Conservation (phyloP, 2,888 invertebrate species). For the Apotomis turbidana region DNA sequence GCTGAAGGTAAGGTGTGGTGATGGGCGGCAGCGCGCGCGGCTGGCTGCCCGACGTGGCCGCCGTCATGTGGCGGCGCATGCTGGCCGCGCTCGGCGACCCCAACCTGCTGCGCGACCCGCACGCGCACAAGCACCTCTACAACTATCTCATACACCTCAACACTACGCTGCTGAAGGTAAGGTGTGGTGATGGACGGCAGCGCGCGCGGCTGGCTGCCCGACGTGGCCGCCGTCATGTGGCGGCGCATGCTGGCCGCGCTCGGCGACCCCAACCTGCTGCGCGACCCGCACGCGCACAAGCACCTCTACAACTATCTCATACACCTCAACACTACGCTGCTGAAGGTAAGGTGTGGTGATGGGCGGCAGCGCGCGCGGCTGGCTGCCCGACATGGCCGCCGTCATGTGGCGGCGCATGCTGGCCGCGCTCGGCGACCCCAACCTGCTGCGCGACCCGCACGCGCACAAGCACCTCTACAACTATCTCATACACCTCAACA, state of each 20-base stretch:
- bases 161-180: conserved; percentile 92
- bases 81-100: conserved; percentile 96
- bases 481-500: conserved; percentile 94
- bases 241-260: conserved; percentile 96
- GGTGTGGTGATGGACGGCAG: conserved; percentile 47
- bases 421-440: conserved; percentile 95
- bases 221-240: conserved; percentile 98
- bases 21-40: conserved; percentile 85
- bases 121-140: conserved; percentile 94
- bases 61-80: conserved; percentile 97
- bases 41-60: conserved; percentile 98
- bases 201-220: conserved; percentile 96
- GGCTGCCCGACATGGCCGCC: conserved; percentile 97
- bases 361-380: conserved; percentile 86
- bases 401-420: conserved; percentile 98
- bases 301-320: conserved; percentile 96
- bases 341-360: conserved; percentile 84
- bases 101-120: conserved; percentile 92
- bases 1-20: conserved; percentile 85
- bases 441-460: conserved; percentile 91
- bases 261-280: conserved; percentile 95
- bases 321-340: conserved; percentile 93
- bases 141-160: conserved; percentile 96
- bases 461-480: conserved; percentile 95
- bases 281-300: conserved; percentile 92